These are phyloP conservation scores for Spodoptera litura DNA, from an alignment of 1,140 invertebrate genomes.

Conservation along the genomic window DNA sequence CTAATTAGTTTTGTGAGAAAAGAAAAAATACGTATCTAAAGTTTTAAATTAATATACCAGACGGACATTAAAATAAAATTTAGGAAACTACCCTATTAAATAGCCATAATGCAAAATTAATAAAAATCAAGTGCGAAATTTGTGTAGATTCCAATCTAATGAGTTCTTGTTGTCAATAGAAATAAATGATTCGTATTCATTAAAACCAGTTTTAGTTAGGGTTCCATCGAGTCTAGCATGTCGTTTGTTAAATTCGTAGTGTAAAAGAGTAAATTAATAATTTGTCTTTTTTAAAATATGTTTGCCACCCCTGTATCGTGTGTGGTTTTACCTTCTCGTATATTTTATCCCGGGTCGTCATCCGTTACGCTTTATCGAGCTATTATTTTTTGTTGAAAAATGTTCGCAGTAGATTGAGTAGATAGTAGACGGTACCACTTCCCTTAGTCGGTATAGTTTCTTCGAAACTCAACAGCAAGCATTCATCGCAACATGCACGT, in stretches of 20 bases:
- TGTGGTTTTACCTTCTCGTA: background rate
- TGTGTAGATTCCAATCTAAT: no score
- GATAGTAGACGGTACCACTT: background rate
- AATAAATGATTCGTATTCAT: no score
- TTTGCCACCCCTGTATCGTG: background rate
- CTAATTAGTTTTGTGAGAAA: no score
- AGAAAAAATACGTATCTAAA: no score
- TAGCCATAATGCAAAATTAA: background rate
- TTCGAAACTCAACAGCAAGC: background rate
- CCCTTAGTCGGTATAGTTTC: background rate
- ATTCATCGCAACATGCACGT: no score
- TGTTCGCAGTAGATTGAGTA: background rate
- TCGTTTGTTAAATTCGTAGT: background rate
- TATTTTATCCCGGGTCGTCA: conserved; percentile 4
- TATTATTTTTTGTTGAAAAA: conserved; percentile 18
- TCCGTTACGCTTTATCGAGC: conserved; percentile 22
- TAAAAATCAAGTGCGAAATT: no score
- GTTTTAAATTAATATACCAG: no score
- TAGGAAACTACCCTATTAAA: no score
- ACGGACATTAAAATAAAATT: no score
- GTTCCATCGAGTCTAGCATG: background rate
- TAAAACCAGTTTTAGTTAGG: no score
- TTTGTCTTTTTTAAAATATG: background rate
- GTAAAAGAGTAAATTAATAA: background rate
- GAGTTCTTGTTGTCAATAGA: background rate